Conservation (phyloP, 2,113 vertebrate species). For the Dipodomys spectabilis region DNA sequence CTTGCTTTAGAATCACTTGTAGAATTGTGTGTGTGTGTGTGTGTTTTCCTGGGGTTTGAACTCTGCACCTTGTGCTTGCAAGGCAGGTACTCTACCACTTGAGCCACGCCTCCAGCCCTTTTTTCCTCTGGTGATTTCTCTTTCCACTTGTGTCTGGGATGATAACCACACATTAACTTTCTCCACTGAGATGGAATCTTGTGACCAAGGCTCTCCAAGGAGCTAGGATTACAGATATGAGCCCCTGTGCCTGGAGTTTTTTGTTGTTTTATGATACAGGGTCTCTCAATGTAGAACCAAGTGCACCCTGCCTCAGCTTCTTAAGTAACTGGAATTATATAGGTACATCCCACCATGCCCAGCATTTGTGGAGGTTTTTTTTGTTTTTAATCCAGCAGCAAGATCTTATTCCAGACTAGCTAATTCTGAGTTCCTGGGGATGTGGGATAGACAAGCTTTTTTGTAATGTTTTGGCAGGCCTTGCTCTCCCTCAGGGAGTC, state of each 20-base stretch:
- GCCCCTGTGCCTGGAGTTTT: too few species aligned
- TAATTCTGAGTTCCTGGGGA: background rate
- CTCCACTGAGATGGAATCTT: too few species aligned
- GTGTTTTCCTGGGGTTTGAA: too few species aligned
- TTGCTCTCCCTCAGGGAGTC: background rate
- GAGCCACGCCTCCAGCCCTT: too few species aligned
- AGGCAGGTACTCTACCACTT: too few species aligned
- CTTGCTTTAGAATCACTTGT: background rate
- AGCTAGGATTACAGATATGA: too few species aligned
- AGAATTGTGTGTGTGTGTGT: too few species aligned
- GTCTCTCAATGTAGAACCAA: background rate
- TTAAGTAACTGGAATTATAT: background rate
- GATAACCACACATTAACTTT: too few species aligned
- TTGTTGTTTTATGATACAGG: background rate
- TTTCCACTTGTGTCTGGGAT: too few species aligned
- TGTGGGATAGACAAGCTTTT: background rate
- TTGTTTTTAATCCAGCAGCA: background rate
- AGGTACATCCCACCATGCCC: background rate
- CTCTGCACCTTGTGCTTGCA: too few species aligned
- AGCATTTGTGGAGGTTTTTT: background rate
- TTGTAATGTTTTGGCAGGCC: background rate
- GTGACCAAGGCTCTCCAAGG: too few species aligned
- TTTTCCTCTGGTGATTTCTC: too few species aligned
- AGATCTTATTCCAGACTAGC: background rate
- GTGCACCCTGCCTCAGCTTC: background rate